Percentiles rank a stretch among this genome's conserved stretches.
phyloP scores from a whole-genome alignment of 2,113 vertebrate genomes.

The Microcebus murinus region DNA sequence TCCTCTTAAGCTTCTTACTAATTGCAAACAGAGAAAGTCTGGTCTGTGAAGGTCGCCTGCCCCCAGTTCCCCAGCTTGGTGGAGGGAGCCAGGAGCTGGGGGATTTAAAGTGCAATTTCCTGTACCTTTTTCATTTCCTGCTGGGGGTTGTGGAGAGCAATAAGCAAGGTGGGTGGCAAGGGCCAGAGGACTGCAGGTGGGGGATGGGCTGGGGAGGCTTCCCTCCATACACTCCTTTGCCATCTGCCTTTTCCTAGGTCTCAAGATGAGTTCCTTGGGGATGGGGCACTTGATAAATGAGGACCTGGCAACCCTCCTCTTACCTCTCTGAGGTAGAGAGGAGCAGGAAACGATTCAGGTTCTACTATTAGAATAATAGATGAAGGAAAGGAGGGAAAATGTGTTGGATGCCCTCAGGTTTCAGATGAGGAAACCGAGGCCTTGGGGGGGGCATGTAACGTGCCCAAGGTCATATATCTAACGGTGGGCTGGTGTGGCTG shows the following conservation, averaged over 20 bases:
- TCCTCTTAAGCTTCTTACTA: slow-evolving; percentile 56
- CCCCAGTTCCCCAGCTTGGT: slow-evolving; percentile 42
- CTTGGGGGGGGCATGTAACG: neutral
- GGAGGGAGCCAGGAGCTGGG: slow-evolving; percentile 68
- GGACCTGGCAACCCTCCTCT: neutral
- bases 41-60: slow-evolving; percentile 54
- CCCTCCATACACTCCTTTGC: neutral
- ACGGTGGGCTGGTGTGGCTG: neutral
- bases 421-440: slow-evolving; percentile 47
- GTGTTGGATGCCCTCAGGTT: neutral
- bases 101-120: slow-evolving; percentile 82
- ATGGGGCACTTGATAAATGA: neutral
- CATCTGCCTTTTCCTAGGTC: neutral
- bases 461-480: neutral
- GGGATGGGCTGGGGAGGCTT: slow-evolving; percentile 55
- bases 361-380: neutral
- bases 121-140: slow-evolving; percentile 84
- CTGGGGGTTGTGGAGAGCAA: slow-evolving; percentile 73
- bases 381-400: neutral
- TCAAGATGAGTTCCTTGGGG: slow-evolving; percentile 4
- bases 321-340: neutral
- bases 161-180: slow-evolving; percentile 79
- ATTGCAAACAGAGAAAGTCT: slow-evolving; percentile 80
- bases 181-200: slow-evolving; percentile 49
- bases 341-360: neutral